Percentiles rank a stretch among this genome's conserved stretches.
phyloP scores from a whole-genome alignment of 2,888 invertebrate species.

The Tromatobia lineatoria region DNA sequence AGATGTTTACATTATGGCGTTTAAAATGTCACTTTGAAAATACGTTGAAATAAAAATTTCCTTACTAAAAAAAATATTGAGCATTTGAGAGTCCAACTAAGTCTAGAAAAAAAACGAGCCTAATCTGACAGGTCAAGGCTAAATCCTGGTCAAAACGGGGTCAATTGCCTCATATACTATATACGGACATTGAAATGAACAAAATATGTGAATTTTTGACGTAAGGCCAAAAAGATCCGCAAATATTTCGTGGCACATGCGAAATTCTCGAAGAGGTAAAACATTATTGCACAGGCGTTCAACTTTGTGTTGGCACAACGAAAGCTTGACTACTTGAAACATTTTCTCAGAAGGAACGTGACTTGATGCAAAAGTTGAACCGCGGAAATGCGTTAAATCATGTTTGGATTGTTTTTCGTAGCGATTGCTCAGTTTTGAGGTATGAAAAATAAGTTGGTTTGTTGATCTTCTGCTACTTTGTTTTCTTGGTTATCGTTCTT shows the following conservation, averaged over 20 bases:
- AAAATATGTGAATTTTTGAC: conserved; percentile 23
- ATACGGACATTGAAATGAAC: background rate
- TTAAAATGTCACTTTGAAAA: no score
- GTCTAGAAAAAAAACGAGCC: no score
- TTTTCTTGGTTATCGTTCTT: background rate
- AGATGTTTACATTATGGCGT: no score
- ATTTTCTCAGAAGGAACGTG: conserved; percentile 29
- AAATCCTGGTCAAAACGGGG: no score
- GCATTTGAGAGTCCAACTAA: no score
- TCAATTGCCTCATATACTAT: no score
- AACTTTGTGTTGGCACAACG: background rate
- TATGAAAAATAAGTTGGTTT: conserved; percentile 5
- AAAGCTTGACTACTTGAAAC: background rate
- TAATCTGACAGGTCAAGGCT: no score
- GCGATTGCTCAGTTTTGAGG: background rate
- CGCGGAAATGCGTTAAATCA: conserved; percentile 3
- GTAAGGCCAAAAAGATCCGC: background rate
- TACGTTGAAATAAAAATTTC: no score
- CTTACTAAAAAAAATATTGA: no score
- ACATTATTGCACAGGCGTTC: background rate
- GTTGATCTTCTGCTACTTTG: background rate
- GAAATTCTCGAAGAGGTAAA: conserved; percentile 12
- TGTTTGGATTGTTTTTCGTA: conserved; percentile 30
- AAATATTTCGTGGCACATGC: conserved; percentile 22
- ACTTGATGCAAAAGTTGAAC: conserved; percentile 13